Base-by-base conservation (phyloP, 2,113 vertebrate genomes). In the Oncorhynchus nerka region DNA sequence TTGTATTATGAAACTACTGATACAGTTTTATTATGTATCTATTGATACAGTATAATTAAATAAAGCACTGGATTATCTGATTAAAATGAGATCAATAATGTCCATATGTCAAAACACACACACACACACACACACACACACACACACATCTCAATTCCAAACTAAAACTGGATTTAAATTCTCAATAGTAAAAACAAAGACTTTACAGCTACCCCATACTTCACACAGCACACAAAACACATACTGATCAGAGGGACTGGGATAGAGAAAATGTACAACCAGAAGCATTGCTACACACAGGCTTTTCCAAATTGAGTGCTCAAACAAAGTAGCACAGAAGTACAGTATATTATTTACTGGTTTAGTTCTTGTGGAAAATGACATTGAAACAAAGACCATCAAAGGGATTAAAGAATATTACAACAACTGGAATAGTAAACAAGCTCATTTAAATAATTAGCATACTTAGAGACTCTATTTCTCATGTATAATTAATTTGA, bases 401-500 rank as follows among this genome's bases (percentile, higher is more conserved):
- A 69, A 55, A 75, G 69, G 70, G 61, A 87, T 87, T 85, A 87
- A 24, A 32, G 62, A 57, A 79, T 75, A 85, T 86, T 87, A 81
- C 48, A 77, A 74, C 70, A 77, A 73, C 72, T 75, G 73, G 84
- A 70, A 77, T 73, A 64, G 66, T 84, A 74, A 83, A 87, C 76
- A 77, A 80, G 75, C 45, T 83, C 70, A 87, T 83, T 80, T 82
- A 78, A 84, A 80, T 74, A 73, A 89, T 75, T 79, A 73, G 59
- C 77, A 80, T 74, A 78, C 81, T 83, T 84, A 84, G 75, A 79
- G 83, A 80, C 73, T 85, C 74, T 76, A 83, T 73, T 79, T 79
- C 81, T 77, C 79, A 77, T 86, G 84, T 77, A 83, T 83, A 84
- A 75, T 78, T 75, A 71, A 80, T 70, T 83, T 68, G 34, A 51